Evolutionary conservation across 1,140 invertebrate genomes (phyloP).

Genomic region (Augochlora pura): DNA sequence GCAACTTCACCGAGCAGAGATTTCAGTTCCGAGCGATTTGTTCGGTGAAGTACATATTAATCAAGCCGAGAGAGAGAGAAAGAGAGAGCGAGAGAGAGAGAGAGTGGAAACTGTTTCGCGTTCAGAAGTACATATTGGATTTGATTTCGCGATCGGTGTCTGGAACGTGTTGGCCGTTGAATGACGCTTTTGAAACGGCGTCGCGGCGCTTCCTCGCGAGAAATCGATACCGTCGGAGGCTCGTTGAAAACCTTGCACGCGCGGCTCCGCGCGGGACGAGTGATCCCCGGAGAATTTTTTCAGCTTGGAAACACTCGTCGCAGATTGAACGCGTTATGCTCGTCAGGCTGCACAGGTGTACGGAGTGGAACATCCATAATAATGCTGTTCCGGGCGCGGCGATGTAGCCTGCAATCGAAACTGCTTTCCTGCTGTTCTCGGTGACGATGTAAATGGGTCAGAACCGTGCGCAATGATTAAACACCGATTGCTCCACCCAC

Average conservation of each 20-base stretch:
- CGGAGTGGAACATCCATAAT: conserved; percentile 16
- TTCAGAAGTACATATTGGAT: too few species aligned
- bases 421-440: conserved; percentile 34
- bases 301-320: neutral
- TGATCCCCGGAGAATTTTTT: neutral
- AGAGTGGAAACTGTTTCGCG: too few species aligned
- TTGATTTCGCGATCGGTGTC: too few species aligned
- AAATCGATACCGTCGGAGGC: neutral
- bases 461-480: conserved; percentile 37
- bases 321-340: neutral
- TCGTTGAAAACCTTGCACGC: neutral
- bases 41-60: too few species aligned
- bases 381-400: neutral
- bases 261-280: neutral
- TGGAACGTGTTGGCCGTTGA: too few species aligned
- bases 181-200: too few species aligned
- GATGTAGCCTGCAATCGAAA: conserved; percentile 27
- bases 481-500: conserved; percentile 25
- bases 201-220: neutral
- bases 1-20: too few species aligned
- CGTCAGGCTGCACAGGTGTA: neutral
- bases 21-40: too few species aligned
- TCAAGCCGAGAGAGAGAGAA: too few species aligned
- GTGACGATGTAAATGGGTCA: conserved; percentile 35
- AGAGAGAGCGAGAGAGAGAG: too few species aligned